Evolutionary conservation across 2,888 invertebrate species (phyloP).

Genomic region (Pachycephus smyrnensis): DNA sequence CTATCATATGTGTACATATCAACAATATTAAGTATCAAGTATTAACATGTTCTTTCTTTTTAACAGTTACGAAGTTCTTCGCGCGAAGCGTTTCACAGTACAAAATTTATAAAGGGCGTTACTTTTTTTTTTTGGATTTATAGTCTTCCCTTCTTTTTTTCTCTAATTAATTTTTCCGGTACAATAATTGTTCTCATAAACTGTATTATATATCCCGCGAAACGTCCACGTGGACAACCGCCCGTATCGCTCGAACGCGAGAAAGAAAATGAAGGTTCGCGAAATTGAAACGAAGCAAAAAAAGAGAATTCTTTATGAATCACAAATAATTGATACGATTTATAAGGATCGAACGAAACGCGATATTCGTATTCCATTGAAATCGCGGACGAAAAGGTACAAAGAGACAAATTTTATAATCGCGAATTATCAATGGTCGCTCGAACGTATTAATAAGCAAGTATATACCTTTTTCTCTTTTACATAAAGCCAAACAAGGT

Average conservation of each 20-base stretch:
- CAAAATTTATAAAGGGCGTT: constrained; percentile 32
- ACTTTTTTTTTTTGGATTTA: constrained; percentile 20
- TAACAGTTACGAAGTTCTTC: constrained; percentile 40
- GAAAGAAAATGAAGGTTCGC: constrained; percentile 1
- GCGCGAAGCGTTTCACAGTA: constrained; percentile 33
- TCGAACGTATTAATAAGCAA: neutral
- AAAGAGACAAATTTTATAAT: neutral
- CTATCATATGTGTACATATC: constrained; percentile 33
- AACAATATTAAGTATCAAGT: constrained; percentile 41
- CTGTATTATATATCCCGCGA: neutral
- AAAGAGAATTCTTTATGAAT: neutral
- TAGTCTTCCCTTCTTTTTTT: constrained; percentile 25
- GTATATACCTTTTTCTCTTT: neutral
- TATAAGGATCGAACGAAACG: neutral
- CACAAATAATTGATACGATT: neutral
- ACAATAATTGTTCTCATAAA: neutral
- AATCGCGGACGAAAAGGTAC: neutral
- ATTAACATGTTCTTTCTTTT: constrained; percentile 13
- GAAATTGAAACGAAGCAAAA: neutral
- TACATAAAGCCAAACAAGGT: neutral
- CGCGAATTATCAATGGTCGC: neutral
- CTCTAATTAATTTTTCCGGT: constrained; percentile 13
- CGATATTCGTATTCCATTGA: neutral
- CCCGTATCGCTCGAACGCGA: neutral
- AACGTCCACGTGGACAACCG: neutral